Base-by-base conservation (phyloP, 1,140 invertebrate genomes). In the Macrotrachela quadricornifera region DNA sequence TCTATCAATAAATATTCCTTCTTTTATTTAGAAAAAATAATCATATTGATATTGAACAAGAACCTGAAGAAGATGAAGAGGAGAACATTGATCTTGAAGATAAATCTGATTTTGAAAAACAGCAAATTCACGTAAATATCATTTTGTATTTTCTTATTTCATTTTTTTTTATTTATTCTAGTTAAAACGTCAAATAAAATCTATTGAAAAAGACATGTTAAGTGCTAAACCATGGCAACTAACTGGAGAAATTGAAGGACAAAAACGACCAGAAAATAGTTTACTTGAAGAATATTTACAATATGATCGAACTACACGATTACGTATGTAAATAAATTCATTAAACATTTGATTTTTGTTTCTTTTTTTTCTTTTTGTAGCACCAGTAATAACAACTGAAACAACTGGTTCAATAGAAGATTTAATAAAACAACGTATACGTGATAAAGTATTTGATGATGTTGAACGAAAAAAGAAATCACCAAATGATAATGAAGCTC, bases 371-470 rank as follows among this genome's bases (percentile, higher is more conserved):
- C 8, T 30, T 30, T 8, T 4, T 30, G 38, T 63, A 66, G 79
- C 86, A 14, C 88, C 88, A 13, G 72, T 85, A 8, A 88, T 94
- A 12, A 95, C 87, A 1, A 82, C 86, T 64, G 76, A 90, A 67
- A 83, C 81, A 4, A 88, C 85, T 6, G 60, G 79, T 3, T 81
- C 76, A 56, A 68, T 96, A 44, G 91, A 96, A 73, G 83, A 87
- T 57, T 78, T 95, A 6, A 90, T 96, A 14, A 78, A 71, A 58
- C 82, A 81, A 64, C 76, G 91, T 62, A 85, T 96, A 12, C 91
- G 88, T 67, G 85, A 95, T 63, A 51, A 73, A 74, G 80, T 80
- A 0, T 99, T 82, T 79, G 88, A 96, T 71, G 88, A 95, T 73
- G 86, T 94, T 0, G 79, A 80, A 58, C 76, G 80, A 46, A 95